Base-by-base conservation (phyloP, 2,888 invertebrate genomes). In the Drosophila bunnanda region DNA sequence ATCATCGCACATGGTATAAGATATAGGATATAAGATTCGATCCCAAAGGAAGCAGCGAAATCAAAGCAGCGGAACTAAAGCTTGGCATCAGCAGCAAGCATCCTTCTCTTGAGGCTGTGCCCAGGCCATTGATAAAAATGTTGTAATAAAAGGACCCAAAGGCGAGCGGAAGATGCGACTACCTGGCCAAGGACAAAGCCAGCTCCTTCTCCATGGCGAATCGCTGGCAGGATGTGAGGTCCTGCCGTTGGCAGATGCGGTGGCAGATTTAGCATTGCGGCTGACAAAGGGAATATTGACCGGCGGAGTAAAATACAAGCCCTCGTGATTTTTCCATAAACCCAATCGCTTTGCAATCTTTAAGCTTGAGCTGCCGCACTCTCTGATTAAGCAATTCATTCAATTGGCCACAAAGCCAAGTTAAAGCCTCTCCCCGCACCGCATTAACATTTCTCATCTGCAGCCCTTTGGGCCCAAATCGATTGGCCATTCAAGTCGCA, bases 61-160 rank as follows among this genome's bases (percentile, higher is more conserved):
- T 87, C 88, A 82, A 87, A 85, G 82, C 66, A 82, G 85, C 85
- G 88, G 80, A 78, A 87, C 88, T 82, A 82, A 84, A 84, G 82
- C 87, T 87, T 65, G 50, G 25, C 50, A 43, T 22, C 57, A 67
- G n/a, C n/a, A 25, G 48, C 30, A 36, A 36, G 58, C 46, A 58
- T 62, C 58, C 46, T 46, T 57, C 17, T 30, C 39, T 32, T 25
- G 52, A 43, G 70, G 52, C 61, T 61, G 43, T 64, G 64, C 10
- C 67, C 66, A 38, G 38, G 57, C 54, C 54, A 72, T 72, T 72
- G 73, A 72, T 72, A 72, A 72, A 72, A 72, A 72, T 72, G 72
- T 72, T 53, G 56, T 68, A 60, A 69, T 64, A 61, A 65, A 61
- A 53, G 65, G 54, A 65, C 28, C 38, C 54, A 54, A 54, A 28